A percentile compares a stretch with the other conserved stretches of the same genome.
phyloP scores from a whole-genome alignment of 2,888 invertebrate species.

The Tenthredo livida region DNA sequence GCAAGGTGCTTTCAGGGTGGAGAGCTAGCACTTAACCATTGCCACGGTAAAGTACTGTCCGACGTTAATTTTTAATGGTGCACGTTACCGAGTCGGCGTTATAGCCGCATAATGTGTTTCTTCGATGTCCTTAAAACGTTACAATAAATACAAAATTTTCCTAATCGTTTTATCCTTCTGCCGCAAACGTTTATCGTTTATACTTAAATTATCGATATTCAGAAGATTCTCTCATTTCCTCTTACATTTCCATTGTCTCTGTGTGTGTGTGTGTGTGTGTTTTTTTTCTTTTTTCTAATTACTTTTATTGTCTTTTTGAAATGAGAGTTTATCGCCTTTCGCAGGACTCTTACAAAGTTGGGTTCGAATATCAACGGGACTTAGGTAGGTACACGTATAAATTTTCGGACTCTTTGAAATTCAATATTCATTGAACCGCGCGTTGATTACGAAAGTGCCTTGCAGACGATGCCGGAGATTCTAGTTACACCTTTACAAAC shows the following conservation, averaged over 20 bases:
- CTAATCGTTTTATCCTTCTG: not conserved
- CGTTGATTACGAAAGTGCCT: conserved; percentile 63
- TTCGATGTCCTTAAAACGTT: conserved; percentile 28
- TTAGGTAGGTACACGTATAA: not conserved
- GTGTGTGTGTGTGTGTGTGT: too few species aligned
- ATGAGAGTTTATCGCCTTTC: not conserved
- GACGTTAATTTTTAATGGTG: conserved; percentile 49
- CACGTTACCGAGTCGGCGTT: not conserved
- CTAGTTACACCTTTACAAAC: conserved; percentile 60
- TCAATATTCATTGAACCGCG: conserved; percentile 67
- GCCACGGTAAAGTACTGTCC: conserved; percentile 38
- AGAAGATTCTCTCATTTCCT: not conserved
- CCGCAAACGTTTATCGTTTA: not conserved
- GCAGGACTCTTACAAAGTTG: not conserved
- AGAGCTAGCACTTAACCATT: conserved; percentile 30
- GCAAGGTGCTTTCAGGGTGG: conserved; percentile 1
- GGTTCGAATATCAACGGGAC: conserved; percentile 52
- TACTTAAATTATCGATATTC: not conserved
- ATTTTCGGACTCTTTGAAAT: conserved; percentile 63
- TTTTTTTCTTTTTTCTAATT: not conserved
- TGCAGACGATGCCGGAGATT: conserved; percentile 48
- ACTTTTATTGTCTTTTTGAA: not conserved
- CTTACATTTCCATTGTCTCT: not conserved
- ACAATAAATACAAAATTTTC: conserved; percentile 6
- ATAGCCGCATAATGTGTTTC: not conserved